These are phyloP conservation scores for Ceratosolen fusciceps DNA, from an alignment of 1,140 invertebrate species.

Conservation along the genomic window DNA sequence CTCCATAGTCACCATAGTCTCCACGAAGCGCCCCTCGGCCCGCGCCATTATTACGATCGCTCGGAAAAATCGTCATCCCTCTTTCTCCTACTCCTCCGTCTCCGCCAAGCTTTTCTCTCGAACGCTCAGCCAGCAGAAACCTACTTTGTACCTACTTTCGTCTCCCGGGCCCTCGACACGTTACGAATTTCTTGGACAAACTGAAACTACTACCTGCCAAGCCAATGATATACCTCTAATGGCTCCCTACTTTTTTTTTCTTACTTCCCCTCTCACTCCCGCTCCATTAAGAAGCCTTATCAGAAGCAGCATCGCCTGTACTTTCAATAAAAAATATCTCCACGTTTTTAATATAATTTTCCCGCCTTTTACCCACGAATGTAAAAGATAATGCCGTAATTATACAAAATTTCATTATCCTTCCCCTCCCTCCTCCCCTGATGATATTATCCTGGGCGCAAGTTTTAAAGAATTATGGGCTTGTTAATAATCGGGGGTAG, in stretches of 20 bases:
- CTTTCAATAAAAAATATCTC: too few species aligned
- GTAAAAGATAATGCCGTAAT: too few species aligned
- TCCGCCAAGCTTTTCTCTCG: conserved; percentile 21
- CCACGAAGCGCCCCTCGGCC: conserved; percentile 44
- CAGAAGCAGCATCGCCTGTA: too few species aligned
- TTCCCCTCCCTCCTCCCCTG: too few species aligned
- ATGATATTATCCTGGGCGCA: too few species aligned
- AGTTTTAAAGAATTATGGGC: too few species aligned
- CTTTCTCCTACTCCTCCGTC: background rate
- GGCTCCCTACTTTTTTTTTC: background rate
- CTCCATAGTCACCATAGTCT: conserved; percentile 51
- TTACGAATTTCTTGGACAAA: conserved; percentile 34
- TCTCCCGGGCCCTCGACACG: conserved; percentile 14
- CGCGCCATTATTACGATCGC: conserved; percentile 53
- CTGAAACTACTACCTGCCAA: conserved; percentile 43
- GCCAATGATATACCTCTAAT: conserved; percentile 33
- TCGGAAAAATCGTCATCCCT: conserved; percentile 30
- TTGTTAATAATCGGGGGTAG: too few species aligned
- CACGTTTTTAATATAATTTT: too few species aligned
- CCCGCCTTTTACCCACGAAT: too few species aligned
- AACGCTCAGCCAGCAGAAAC: conserved; percentile 14
- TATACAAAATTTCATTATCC: too few species aligned
- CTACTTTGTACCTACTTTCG: conserved; percentile 46
- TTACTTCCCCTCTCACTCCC: background rate
- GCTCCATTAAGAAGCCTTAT: too few species aligned